Conservation (phyloP, 2,113 vertebrate genomes). For the Onychorhynchus coronatus region DNA sequence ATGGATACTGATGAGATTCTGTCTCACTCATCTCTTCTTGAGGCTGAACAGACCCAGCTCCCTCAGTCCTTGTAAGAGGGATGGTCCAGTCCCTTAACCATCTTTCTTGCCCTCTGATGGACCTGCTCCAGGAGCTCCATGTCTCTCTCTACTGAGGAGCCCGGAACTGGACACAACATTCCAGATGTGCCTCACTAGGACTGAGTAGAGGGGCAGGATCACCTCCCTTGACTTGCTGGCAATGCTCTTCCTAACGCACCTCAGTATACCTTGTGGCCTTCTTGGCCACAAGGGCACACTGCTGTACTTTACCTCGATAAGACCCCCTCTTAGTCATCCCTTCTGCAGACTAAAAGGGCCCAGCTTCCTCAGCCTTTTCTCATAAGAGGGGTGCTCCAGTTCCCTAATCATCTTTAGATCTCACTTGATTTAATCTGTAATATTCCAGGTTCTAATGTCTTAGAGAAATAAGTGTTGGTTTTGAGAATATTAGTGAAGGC, state of each 20-base stretch:
- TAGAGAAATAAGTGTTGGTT: neutral
- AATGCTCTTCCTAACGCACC: rapidly evolving
- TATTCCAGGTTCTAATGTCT: neutral
- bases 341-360: neutral
- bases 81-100: neutral
- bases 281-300: neutral
- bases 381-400: neutral
- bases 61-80: neutral
- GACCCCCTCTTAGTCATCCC: neutral
- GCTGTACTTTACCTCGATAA: neutral
- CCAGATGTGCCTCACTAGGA: neutral
- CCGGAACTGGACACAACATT: neutral
- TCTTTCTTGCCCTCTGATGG: neutral
- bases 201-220: neutral
- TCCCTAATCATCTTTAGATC: neutral
- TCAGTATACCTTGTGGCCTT: neutral
- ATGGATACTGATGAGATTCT: neutral
- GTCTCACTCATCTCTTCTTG: neutral
- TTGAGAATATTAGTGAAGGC: neutral
- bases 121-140: neutral
- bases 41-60: neutral
- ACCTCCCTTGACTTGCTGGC: neutral
- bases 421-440: neutral
- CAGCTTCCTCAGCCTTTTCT: neutral
- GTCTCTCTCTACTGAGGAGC: no score